Percentiles rank a stretch among this genome's conserved stretches.
These are phyloP conservation scores for Aspidoscelis tigris DNA, from an alignment of 2,113 vertebrate species.

Conservation along the genomic window DNA sequence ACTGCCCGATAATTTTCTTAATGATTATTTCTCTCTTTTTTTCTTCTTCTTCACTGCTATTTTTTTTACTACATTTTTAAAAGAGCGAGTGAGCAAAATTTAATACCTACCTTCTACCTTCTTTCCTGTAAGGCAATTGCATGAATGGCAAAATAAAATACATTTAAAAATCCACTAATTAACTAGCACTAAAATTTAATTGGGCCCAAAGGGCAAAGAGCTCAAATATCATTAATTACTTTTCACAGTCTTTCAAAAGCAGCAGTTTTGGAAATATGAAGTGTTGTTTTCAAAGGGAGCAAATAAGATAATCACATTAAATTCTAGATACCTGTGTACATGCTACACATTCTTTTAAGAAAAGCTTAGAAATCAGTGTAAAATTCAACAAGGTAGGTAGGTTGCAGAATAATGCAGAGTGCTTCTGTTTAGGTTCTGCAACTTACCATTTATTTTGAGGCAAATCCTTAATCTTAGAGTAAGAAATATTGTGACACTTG, in stretches of 20 bases:
- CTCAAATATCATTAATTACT: slow-evolving; percentile 76
- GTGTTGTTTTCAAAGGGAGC: slow-evolving; percentile 40
- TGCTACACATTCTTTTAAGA: slow-evolving; percentile 19
- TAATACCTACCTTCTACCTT: slow-evolving; percentile 43
- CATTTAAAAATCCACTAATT: slow-evolving; percentile 65
- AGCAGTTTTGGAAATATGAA: slow-evolving; percentile 45
- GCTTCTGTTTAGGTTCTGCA: no score
- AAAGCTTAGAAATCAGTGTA: slow-evolving; percentile 5
- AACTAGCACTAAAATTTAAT: slow-evolving; percentile 78
- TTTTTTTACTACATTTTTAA: slow-evolving; percentile 35
- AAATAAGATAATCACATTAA: not conserved
- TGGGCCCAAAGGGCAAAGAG: slow-evolving; percentile 75
- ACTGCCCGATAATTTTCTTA: slow-evolving; percentile 60
- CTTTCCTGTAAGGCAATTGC: slow-evolving; percentile 58
- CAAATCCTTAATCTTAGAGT: no score
- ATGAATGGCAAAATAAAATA: slow-evolving; percentile 71
- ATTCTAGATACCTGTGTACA: slow-evolving; percentile 20
- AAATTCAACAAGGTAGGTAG: not conserved
- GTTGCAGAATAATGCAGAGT: no score
- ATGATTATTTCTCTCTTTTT: slow-evolving; percentile 5
- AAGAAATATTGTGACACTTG: no score
- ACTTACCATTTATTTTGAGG: no score
- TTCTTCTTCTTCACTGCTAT: slow-evolving; percentile 28
- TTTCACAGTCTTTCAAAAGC: slow-evolving; percentile 57
- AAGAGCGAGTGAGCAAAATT: slow-evolving; percentile 10